Base-by-base conservation (phyloP, 2,113 vertebrate species). In the Chamaea fasciata region DNA sequence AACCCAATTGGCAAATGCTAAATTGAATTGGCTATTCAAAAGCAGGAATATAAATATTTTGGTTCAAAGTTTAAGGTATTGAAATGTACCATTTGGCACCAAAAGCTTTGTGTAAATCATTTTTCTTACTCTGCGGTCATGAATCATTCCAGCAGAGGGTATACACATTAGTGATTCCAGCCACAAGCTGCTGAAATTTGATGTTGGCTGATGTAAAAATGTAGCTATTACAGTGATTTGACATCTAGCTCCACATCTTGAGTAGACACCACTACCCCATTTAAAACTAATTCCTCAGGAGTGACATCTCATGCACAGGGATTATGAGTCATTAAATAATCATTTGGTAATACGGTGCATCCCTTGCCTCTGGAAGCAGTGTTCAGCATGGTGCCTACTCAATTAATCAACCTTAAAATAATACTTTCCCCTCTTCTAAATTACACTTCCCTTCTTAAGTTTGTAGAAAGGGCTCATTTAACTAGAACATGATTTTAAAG, bases 271-370 rank as follows among this genome's bases (percentile, higher is more conserved):
- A 75, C 83, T 94, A 76, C 57, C 27, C 31, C 65, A 87, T 92
- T 94, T 95, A 91, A 91, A 95, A 78, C 37, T 79, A 88, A 89
- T 94, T 95, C 83, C 60, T 95, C 87, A 81, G 65, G 49, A 95
- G 65, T 88, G 95, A 83, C 76, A 93, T 89, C 87, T 91, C 85
- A 73, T 47, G 69, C 64, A 46, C 49, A 76, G 90, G 83, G 79
- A 92, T 95, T 96, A 85, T 81, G 73, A 94, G 82, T 92, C 91
- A 94, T 95, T 94, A 94, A 93, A 88, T 90, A 96, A 94, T 94
- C 49, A 89, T 95, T 95, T 91, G 76, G 78, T 91, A 94, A 57
- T 84, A 80, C 33, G 15, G 59, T 46, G 81, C n/a, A 50, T 52
- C 37, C 56, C 67, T 94, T 83, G 49, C 55, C 30, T 92, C 52